A percentile compares a stretch with the other conserved stretches of the same genome.
Evolutionary conservation across 2,888 invertebrate species (phyloP).

Genomic region (Girardia tigrina): DNA sequence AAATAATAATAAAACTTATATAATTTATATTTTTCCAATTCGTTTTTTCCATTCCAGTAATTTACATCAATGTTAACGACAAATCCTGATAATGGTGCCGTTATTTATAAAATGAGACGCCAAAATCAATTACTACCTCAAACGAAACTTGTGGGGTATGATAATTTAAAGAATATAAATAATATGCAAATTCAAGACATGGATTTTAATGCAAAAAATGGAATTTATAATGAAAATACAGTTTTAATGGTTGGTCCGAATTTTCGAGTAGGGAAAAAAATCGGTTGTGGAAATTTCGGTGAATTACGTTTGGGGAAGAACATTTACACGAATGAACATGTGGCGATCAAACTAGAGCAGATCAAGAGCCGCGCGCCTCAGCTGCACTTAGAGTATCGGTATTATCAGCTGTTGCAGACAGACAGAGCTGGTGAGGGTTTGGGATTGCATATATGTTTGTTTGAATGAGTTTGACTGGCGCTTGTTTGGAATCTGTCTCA

Average conservation of each 20-base stretch:
- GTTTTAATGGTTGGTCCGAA: conserved; percentile 99
- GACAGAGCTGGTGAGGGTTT: conserved; percentile 21
- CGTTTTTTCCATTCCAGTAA: not conserved
- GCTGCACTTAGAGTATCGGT: conserved; percentile 97
- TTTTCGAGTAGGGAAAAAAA: conserved; percentile 98
- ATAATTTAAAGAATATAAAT: not conserved
- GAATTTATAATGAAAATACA: not conserved
- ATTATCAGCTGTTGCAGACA: conserved; percentile 76
- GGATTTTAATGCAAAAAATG: not conserved
- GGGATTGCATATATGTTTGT: no score
- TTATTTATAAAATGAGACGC: conserved; percentile 4
- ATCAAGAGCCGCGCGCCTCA: conserved; percentile 99
- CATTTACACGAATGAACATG: conserved; percentile 37
- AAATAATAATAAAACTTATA: no score
- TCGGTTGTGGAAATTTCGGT: conserved; percentile 99
- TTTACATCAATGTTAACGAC: conserved; percentile 7
- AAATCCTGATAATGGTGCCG: conserved; percentile 19
- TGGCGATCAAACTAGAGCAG: conserved; percentile 59
- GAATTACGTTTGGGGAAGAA: conserved; percentile 79
- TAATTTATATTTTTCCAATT: no score
- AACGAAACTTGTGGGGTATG: conserved; percentile 8
- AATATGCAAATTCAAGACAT: conserved; percentile 14
- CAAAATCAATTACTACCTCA: conserved; percentile 12
- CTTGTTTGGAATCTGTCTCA: no score
- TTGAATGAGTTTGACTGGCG: no score